Conservation (phyloP, 2,113 vertebrate genomes). For the Passer montanus region DNA sequence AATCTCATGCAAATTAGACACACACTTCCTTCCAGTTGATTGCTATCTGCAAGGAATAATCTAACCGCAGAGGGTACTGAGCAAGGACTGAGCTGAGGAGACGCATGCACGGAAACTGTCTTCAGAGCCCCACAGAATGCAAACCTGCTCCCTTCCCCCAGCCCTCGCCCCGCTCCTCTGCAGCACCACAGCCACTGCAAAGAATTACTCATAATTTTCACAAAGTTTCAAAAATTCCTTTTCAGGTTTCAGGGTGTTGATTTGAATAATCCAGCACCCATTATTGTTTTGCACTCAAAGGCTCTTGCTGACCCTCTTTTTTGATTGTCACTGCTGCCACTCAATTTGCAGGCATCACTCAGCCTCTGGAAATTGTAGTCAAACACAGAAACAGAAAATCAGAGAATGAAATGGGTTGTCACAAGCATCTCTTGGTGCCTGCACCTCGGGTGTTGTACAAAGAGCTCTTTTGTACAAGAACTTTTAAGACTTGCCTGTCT, state of each 20-base stretch:
- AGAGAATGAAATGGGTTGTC: background rate
- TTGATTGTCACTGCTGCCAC: background rate
- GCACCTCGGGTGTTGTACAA: background rate
- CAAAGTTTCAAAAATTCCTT: slow-evolving; percentile 39
- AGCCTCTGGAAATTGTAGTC: background rate
- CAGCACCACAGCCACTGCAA: slow-evolving; percentile 22
- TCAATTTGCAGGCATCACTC: background rate
- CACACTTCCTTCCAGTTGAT: slow-evolving; percentile 87
- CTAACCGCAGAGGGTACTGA: slow-evolving; percentile 76
- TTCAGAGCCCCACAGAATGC: slow-evolving; percentile 52
- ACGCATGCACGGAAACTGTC: slow-evolving; percentile 52
- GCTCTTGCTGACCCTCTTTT: background rate
- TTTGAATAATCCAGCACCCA: slow-evolving; percentile 16
- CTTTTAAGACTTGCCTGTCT: background rate
- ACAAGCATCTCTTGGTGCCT: background rate
- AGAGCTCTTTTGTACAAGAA: background rate
- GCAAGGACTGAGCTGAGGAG: slow-evolving; percentile 73
- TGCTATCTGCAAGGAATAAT: slow-evolving; percentile 87
- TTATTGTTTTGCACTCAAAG: background rate
- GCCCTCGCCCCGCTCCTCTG: background rate
- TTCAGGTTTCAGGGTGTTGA: background rate
- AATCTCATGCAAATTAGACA: slow-evolving; percentile 90
- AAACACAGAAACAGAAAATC: background rate
- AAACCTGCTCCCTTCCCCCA: slow-evolving; percentile 48
- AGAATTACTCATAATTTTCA: slow-evolving; percentile 45